phyloP scores from a whole-genome alignment of 2,113 vertebrate species.

The Empidonax traillii region DNA sequence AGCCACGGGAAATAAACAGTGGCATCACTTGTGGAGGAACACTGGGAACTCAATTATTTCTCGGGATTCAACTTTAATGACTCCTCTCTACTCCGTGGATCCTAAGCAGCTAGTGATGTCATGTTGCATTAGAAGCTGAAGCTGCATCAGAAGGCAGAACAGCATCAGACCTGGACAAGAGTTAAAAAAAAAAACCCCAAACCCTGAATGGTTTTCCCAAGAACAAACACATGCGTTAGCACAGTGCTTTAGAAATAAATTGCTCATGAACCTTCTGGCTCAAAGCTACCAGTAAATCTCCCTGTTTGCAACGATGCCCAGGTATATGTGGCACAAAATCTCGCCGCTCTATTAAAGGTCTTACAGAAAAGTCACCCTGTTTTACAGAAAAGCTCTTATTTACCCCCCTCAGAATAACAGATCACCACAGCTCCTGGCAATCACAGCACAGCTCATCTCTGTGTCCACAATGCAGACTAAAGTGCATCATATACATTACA shows the following conservation, averaged over 20 bases:
- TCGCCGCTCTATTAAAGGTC: conserved; percentile 23
- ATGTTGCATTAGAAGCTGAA: neutral
- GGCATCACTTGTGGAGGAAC: neutral
- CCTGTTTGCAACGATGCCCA: conserved; percentile 18
- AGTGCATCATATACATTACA: neutral
- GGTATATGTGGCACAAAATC: conserved; percentile 22
- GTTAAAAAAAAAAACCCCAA: neutral
- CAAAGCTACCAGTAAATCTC: conserved; percentile 36
- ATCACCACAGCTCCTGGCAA: conserved; percentile 3
- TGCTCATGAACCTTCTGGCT: conserved; percentile 24
- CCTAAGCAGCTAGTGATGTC: neutral
- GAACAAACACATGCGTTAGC: neutral
- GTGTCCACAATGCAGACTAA: neutral
- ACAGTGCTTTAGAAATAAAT: conserved; percentile 24
- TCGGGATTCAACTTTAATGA: neutral
- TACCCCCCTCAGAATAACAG: conserved; percentile 10
- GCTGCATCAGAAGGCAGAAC: neutral
- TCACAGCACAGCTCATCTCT: neutral
- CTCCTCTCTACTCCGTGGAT: neutral
- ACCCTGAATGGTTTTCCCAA: neutral
- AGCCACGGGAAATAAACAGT: neutral
- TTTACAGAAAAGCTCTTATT: conserved; percentile 47
- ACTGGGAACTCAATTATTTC: neutral
- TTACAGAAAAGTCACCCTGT: conserved; percentile 14
- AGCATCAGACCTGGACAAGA: neutral